phyloP scores from a whole-genome alignment of 1,140 invertebrate genomes.

The Drosophila simulans region DNA sequence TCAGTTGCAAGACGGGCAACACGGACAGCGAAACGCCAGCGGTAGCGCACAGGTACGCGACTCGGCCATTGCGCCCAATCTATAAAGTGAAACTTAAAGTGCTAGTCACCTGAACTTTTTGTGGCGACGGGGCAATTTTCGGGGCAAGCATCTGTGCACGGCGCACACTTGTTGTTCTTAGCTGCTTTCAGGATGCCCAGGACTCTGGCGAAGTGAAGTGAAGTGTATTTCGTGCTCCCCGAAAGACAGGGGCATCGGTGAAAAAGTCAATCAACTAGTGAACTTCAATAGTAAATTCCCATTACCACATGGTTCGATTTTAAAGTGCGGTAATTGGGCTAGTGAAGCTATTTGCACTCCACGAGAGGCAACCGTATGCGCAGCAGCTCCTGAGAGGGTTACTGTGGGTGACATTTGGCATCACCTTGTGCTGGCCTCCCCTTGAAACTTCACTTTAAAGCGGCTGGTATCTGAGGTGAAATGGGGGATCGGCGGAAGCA shows the following conservation, averaged over 20 bases:
- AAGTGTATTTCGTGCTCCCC: not conserved
- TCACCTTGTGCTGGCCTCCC: slow-evolving; percentile 31
- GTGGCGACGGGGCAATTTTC: slow-evolving; percentile 2
- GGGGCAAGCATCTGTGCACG: not conserved
- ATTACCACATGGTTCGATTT: not conserved
- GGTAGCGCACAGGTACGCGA: slow-evolving; percentile 75
- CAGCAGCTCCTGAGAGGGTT: slow-evolving; percentile 37
- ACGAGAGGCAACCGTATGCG: slow-evolving; percentile 37
- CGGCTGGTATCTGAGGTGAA: not conserved
- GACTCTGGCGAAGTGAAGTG: not conserved
- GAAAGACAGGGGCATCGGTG: not conserved
- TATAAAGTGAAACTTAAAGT: slow-evolving; percentile 18
- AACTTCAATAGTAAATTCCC: not conserved
- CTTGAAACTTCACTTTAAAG: slow-evolving; percentile 21
- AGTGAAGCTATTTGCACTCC: slow-evolving; percentile 24
- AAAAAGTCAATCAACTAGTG: not conserved
- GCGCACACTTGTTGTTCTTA: slow-evolving; percentile 39
- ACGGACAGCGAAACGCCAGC: slow-evolving; percentile 72
- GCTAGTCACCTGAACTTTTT: slow-evolving; percentile 20
- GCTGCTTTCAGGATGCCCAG: not conserved
- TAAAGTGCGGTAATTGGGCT: slow-evolving; percentile 19
- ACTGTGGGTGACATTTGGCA: slow-evolving; percentile 25
- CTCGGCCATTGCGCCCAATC: not conserved
- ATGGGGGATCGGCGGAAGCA: not conserved
- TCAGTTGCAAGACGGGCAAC: slow-evolving; percentile 82